These are phyloP conservation scores for Sturmia bella DNA, from an alignment of 2,888 invertebrate genomes.

Conservation along the genomic window DNA sequence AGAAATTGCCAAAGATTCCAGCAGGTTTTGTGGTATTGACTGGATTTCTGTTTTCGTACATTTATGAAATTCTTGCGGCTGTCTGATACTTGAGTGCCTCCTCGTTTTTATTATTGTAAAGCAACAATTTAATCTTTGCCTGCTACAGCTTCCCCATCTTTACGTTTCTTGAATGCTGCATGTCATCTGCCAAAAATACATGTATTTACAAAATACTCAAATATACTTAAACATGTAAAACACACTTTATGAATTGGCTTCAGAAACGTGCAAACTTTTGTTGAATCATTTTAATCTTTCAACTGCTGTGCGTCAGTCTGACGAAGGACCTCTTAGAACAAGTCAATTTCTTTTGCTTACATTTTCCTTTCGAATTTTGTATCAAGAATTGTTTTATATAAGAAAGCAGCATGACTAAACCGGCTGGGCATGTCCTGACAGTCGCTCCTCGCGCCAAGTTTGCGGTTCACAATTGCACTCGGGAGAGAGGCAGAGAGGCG, in stretches of 20 bases:
- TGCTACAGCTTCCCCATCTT: constrained; percentile 16
- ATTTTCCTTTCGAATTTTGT: no score
- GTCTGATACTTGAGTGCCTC: constrained; percentile 20
- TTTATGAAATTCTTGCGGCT: constrained; percentile 53
- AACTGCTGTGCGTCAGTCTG: no score
- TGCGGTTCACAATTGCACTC: no score
- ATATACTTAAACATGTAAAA: constrained; percentile 19
- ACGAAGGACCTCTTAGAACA: no score
- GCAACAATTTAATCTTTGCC: constrained; percentile 7
- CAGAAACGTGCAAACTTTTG: not conserved
- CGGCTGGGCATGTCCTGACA: no score
- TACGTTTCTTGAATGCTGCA: constrained; percentile 30
- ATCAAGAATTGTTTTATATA: no score
- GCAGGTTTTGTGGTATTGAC: constrained; percentile 42
- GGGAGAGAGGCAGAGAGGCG: no score
- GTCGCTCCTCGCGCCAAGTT: no score
- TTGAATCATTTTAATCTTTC: no score
- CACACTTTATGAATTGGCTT: not conserved
- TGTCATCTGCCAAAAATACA: constrained; percentile 47
- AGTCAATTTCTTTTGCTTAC: no score
- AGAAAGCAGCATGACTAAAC: no score
- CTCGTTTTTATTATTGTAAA: constrained; percentile 24
- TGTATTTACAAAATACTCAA: constrained; percentile 45
- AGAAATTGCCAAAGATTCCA: constrained; percentile 33
- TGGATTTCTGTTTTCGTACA: constrained; percentile 46